Conservation (phyloP, 2,113 vertebrate species). For the cattle (Bos taurus) region DNA sequence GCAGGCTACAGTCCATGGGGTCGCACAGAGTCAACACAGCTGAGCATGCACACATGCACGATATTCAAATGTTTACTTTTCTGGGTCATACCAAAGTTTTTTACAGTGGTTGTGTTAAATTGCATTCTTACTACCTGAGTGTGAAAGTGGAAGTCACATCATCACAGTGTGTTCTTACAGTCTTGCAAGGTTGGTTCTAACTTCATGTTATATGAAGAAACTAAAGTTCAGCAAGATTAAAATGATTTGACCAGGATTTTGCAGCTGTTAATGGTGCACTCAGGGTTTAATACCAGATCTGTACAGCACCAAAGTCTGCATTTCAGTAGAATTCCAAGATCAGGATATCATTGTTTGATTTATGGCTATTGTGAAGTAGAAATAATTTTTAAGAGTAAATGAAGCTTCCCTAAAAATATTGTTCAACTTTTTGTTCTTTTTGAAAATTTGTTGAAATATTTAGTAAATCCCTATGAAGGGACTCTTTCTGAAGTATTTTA, state of each 20-base stretch:
- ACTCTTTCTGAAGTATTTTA: background rate
- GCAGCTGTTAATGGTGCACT: background rate
- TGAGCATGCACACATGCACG: background rate
- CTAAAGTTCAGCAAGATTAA: background rate
- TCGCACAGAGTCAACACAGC: background rate
- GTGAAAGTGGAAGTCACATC: background rate
- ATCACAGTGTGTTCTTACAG: background rate
- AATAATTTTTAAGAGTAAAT: constrained; percentile 17
- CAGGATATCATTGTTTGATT: background rate
- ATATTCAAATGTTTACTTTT: background rate
- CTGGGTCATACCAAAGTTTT: background rate
- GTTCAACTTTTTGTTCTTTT: background rate
- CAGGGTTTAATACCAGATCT: background rate
- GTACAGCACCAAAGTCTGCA: background rate
- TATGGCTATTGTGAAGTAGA: background rate
- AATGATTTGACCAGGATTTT: background rate
- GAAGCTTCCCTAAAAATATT: background rate
- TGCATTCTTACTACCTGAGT: background rate
- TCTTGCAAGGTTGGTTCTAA: background rate
- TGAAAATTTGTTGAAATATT: background rate
- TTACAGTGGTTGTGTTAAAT: background rate
- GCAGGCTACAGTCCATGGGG: background rate
- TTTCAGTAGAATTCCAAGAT: background rate
- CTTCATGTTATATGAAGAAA: background rate
- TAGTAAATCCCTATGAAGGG: background rate